Evolutionary conservation across 2,888 invertebrate genomes (phyloP).

Genomic region (Lymantria monacha): DNA sequence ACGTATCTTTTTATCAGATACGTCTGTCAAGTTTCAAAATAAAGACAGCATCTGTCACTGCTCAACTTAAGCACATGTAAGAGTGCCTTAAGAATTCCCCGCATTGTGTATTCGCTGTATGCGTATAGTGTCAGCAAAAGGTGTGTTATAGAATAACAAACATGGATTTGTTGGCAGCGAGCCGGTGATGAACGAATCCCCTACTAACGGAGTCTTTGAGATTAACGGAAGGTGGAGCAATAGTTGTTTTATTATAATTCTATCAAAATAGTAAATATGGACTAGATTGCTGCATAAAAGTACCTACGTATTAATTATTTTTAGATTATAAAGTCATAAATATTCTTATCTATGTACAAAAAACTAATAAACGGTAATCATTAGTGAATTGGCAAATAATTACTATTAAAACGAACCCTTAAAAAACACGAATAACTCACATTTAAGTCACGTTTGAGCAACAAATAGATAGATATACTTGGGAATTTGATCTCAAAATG

Average conservation of each 20-base stretch:
- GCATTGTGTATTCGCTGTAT: slow-evolving; percentile 71
- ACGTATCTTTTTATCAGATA: slow-evolving; percentile 6
- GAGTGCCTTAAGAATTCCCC: slow-evolving; percentile 54
- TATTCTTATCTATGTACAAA: no score
- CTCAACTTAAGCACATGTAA: slow-evolving; percentile 18
- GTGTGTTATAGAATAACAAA: slow-evolving; percentile 72
- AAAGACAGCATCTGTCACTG: slow-evolving; percentile 33
- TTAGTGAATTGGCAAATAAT: no score
- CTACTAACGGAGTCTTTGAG: slow-evolving; percentile 33
- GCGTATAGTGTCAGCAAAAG: slow-evolving; percentile 60
- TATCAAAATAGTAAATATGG: no score
- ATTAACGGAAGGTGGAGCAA: slow-evolving; percentile 7
- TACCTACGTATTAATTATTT: no score
- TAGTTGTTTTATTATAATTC: not conserved
- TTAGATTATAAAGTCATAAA: no score
- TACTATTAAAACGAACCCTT: no score
- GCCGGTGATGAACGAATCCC: slow-evolving; percentile 47
- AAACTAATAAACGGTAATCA: no score
- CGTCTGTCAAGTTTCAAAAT: slow-evolving; percentile 32
- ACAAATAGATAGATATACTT: no score
- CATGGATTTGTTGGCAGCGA: slow-evolving; percentile 60
- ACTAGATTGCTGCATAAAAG: no score
- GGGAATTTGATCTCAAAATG: no score
- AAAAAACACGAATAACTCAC: no score
- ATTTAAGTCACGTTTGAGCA: no score